Percentiles rank a stretch among this genome's conserved stretches.
Evolutionary conservation across 2,888 invertebrate species (phyloP).

Genomic region (Andrena praecox): DNA sequence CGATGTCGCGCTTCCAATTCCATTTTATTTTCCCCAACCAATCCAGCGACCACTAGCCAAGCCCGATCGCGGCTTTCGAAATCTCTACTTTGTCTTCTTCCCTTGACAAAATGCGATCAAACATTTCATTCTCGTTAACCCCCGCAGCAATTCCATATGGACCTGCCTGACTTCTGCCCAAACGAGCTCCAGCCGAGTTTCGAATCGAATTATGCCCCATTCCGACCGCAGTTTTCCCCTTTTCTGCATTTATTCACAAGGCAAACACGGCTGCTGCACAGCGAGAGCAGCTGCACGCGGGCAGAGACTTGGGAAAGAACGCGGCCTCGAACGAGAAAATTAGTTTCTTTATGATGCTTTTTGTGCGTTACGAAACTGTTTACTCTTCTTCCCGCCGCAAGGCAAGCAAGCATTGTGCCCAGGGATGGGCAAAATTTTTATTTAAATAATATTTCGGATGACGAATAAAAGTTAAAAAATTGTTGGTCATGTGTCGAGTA

Average conservation of each 20-base stretch:
- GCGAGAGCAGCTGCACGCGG: not conserved
- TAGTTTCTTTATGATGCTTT: not conserved
- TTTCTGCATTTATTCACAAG: slow-evolving; percentile 63
- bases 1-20: not conserved
- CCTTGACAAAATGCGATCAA: slow-evolving; percentile 50
- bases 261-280: not conserved
- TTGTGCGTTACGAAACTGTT: not conserved
- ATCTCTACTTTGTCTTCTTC: slow-evolving; percentile 43
- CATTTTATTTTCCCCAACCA: slow-evolving; percentile 9
- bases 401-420: not conserved
- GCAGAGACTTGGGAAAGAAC: slow-evolving; percentile 4
- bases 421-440: too few relatives aligned
- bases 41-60: slow-evolving; percentile 1
- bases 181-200: slow-evolving; percentile 60
- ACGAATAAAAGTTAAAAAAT: too few relatives aligned
- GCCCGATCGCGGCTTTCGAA: slow-evolving; percentile 18
- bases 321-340: not conserved
- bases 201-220: slow-evolving; percentile 62
- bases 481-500: too few relatives aligned
- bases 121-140: slow-evolving; percentile 57
- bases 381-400: not conserved
- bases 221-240: slow-evolving; percentile 51
- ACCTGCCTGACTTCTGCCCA: slow-evolving; percentile 61
- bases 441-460: too few relatives aligned
- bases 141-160: slow-evolving; percentile 64